phyloP scores from a whole-genome alignment of 1,140 invertebrate genomes.

The Pseudobourletiella spinata region DNA sequence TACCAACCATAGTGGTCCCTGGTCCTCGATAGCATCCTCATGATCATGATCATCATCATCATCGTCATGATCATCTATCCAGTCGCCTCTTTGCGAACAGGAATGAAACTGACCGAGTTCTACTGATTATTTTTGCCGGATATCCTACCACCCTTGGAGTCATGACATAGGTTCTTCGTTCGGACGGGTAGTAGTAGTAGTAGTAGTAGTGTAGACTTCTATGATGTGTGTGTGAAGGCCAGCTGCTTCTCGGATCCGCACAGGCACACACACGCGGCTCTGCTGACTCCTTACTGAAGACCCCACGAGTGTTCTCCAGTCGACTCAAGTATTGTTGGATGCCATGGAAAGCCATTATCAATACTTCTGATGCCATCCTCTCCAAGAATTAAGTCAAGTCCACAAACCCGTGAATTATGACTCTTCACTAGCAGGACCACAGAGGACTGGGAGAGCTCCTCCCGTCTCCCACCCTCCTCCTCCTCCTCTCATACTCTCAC shows the following conservation, averaged over 20 bases:
- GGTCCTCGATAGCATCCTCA: too few species aligned
- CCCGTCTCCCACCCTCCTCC: not conserved
- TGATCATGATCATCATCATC: too few species aligned
- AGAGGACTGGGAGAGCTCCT: too few species aligned
- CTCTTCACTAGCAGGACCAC: conserved; percentile 19
- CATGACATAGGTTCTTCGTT: too few species aligned
- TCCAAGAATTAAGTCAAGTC: conserved; percentile 31
- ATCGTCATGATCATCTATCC: too few species aligned
- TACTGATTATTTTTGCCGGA: too few species aligned
- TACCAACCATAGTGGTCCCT: too few species aligned
- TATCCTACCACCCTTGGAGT: too few species aligned
- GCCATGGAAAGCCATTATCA: conserved; percentile 29
- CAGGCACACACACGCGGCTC: not conserved
- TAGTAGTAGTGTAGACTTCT: not conserved
- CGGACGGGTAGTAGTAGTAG: too few species aligned
- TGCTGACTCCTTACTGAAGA: conserved; percentile 14
- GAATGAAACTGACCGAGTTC: too few species aligned
- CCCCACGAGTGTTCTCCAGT: conserved; percentile 24
- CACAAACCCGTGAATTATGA: conserved; percentile 31
- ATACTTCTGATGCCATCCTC: conserved; percentile 21
- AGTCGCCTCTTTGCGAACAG: too few species aligned
- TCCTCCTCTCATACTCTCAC: not conserved
- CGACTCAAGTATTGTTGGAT: conserved; percentile 30
- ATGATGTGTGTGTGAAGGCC: not conserved
- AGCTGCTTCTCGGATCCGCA: too few species aligned